These are phyloP conservation scores for Chromis chromis DNA, from an alignment of 2,797 vertebrate species.

Conservation along the genomic window DNA sequence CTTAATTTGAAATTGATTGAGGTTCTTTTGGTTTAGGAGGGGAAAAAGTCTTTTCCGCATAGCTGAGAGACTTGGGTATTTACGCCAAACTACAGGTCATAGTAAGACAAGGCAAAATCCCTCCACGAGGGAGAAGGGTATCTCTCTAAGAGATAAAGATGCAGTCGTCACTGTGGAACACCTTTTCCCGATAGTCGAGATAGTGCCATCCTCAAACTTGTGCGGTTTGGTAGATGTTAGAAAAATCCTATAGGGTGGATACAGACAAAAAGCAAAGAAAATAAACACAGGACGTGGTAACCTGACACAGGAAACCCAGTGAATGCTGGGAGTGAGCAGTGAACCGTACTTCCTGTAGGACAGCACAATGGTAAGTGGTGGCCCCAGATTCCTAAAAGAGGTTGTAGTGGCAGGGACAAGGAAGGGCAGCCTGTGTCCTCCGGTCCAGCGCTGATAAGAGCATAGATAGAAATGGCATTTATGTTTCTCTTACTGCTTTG, in stretches of 20 bases:
- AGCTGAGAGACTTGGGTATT: slow-evolving; percentile 60
- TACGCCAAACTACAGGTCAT: slow-evolving; percentile 46
- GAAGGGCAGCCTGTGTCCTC: slow-evolving; percentile 83
- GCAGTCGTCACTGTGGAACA: slow-evolving; percentile 47
- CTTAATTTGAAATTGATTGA: slow-evolving; percentile 86
- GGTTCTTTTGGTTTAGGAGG: slow-evolving; percentile 69
- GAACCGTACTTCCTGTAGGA: slow-evolving; percentile 84
- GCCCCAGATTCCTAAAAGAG: slow-evolving; percentile 83
- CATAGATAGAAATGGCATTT: slow-evolving; percentile 80
- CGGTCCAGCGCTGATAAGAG: slow-evolving; percentile 82
- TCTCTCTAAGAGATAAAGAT: slow-evolving; percentile 56
- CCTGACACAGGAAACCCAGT: slow-evolving; percentile 89
- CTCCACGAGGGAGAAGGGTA: slow-evolving; percentile 40
- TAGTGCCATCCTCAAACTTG: slow-evolving; percentile 78
- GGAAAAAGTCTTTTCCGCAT: slow-evolving; percentile 61
- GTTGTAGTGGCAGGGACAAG: slow-evolving; percentile 79
- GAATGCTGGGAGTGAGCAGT: slow-evolving; percentile 87
- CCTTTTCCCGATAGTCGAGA: slow-evolving; percentile 56
- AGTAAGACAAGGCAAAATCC: slow-evolving; percentile 38
- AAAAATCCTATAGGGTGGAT: slow-evolving; percentile 79
- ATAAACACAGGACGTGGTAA: slow-evolving; percentile 88
- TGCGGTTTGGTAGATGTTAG: slow-evolving; percentile 65
- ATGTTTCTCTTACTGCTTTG: slow-evolving; percentile 62
- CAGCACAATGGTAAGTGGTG: slow-evolving; percentile 85
- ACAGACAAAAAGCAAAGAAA: slow-evolving; percentile 84